Evolutionary conservation across 2,888 invertebrate species (phyloP).

Genomic region (Macroteleia sp.): DNA sequence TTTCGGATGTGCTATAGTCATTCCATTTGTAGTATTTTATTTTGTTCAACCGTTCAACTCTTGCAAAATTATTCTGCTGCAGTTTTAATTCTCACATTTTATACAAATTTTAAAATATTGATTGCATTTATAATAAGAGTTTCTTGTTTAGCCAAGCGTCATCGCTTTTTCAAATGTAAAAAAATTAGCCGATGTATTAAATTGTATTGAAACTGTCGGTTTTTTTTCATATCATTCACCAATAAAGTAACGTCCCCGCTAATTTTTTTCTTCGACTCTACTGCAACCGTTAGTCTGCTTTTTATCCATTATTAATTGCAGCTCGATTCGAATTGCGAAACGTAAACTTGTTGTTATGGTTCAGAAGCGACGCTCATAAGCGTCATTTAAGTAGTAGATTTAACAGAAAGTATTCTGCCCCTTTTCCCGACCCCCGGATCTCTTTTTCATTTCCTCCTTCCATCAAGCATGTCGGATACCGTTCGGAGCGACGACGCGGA

Average conservation of each 20-base stretch:
- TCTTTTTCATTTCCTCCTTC: conserved; percentile 39
- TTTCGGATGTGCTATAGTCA: too few species aligned
- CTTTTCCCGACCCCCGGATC: conserved; percentile 6
- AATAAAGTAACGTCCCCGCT: not conserved
- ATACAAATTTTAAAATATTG: too few species aligned
- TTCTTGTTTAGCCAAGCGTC: too few species aligned
- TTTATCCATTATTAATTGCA: conserved; percentile 48
- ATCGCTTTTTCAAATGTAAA: too few species aligned
- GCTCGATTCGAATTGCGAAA: conserved; percentile 26
- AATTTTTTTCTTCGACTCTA: not conserved
- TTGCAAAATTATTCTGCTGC: too few species aligned
- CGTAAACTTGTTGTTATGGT: conserved; percentile 44
- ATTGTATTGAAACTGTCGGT: too few species aligned
- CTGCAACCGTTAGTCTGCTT: conserved; percentile 21
- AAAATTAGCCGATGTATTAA: too few species aligned
- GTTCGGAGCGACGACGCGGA: conserved; percentile 28
- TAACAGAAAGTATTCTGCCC: conserved; percentile 9
- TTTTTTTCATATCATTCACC: too few species aligned
- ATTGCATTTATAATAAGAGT: too few species aligned
- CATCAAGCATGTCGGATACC: conserved; percentile 47
- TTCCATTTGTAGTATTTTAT: too few species aligned
- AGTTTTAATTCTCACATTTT: too few species aligned
- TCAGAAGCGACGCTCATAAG: conserved; percentile 8
- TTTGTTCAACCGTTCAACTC: too few species aligned
- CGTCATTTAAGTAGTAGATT: conserved; percentile 26